These are phyloP conservation scores for Amblyjoppa fuscipennis DNA, from an alignment of 2,888 invertebrate genomes.

Conservation along the genomic window DNA sequence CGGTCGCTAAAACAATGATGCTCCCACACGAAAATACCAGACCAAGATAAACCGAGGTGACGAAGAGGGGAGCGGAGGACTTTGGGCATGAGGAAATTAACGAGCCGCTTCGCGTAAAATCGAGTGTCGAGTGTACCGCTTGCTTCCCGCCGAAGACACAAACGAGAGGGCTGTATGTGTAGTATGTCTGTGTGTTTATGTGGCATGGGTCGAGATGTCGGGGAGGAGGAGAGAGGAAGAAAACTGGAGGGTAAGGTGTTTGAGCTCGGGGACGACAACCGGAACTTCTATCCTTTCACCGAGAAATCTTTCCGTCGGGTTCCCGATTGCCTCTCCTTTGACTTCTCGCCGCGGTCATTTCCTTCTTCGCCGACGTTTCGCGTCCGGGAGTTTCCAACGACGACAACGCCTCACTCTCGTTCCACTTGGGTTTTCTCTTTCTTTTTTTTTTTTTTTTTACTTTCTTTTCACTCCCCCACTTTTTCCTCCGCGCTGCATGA, in stretches of 20 bases:
- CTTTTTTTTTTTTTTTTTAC: background rate
- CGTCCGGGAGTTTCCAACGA: constrained; percentile 27
- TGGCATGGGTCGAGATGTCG: background rate
- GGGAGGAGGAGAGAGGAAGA: background rate
- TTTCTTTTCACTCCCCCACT: background rate
- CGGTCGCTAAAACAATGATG: constrained; percentile 50
- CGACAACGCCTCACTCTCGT: constrained; percentile 47
- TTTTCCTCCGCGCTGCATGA: constrained; percentile 10
- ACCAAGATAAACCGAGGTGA: constrained; percentile 42
- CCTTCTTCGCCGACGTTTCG: constrained; percentile 33
- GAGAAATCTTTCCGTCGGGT: constrained; percentile 45
- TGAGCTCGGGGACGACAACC: constrained; percentile 55
- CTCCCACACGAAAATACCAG: constrained; percentile 38
- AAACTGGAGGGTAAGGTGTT: constrained; percentile 33
- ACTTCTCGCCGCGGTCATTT: constrained; percentile 57
- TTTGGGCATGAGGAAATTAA: constrained; percentile 54
- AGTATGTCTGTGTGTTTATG: too few relatives aligned
- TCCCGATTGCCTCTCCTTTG: constrained; percentile 61
- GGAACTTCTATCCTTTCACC: constrained; percentile 55
- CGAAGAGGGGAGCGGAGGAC: background rate
- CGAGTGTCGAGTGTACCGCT: constrained; percentile 34
- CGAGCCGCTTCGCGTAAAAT: constrained; percentile 51
- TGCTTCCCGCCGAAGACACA: constrained; percentile 2
- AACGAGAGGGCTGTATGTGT: background rate
- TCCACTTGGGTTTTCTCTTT: constrained; percentile 10